Evolutionary conservation across 1,140 invertebrate species (phyloP).

Genomic region (Aphelinus certus): DNA sequence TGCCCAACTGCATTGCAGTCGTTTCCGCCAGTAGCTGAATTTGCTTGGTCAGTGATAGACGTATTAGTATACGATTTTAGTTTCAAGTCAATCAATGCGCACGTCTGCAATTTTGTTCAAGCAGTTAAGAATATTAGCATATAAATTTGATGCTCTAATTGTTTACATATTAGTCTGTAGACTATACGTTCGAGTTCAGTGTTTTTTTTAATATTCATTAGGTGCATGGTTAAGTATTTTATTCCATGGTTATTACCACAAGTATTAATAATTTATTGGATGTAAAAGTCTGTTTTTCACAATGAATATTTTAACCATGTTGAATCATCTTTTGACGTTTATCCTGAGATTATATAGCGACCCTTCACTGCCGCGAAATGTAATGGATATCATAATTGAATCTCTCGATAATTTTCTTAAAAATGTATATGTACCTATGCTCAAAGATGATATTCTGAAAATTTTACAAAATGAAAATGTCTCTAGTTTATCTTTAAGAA

Average conservation of each 20-base stretch:
- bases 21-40: slow-evolving; percentile 33
- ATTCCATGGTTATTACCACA: no score
- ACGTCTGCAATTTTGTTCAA: no score
- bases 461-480: slow-evolving; percentile 10
- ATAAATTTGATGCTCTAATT: no score
- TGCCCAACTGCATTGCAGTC: slow-evolving; percentile 36
- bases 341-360: slow-evolving; percentile 1
- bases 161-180: no score
- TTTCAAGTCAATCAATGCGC: no score
- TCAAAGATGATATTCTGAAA: slow-evolving; percentile 14
- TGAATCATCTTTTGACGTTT: slow-evolving; percentile 8
- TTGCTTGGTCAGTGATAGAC: slow-evolving; percentile 37
- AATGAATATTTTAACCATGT: neutral
- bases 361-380: neutral
- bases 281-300: neutral
- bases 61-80: slow-evolving; percentile 13
- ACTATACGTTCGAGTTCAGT: no score
- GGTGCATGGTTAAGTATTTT: no score
- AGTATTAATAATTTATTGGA: neutral
- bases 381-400: slow-evolving; percentile 1
- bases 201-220: no score
- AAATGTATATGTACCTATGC: neutral
- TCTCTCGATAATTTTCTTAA: slow-evolving; percentile 12
- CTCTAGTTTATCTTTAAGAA: neutral
- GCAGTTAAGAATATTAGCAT: no score